Conservation (phyloP, 1,140 invertebrate genomes). For the Limonius californicus region DNA sequence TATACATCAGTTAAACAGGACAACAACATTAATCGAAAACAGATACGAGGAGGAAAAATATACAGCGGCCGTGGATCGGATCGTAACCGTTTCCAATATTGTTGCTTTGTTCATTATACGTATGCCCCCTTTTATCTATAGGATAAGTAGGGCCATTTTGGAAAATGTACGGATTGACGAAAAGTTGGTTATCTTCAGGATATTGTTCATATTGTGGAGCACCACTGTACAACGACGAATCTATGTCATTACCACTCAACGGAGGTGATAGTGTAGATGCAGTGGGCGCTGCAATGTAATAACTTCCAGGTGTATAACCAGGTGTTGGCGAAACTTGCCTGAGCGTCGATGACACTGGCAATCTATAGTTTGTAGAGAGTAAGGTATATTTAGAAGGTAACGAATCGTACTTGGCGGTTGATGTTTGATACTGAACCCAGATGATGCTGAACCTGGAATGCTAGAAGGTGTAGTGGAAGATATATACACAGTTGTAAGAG, state of each 20-base stretch:
- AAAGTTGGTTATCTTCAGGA: conserved; percentile 25
- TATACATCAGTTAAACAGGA: no score
- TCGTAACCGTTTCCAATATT: conserved; percentile 55
- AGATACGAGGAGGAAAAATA: no score
- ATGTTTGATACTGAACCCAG: background rate
- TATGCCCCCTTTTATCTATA: conserved; percentile 40
- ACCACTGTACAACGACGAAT: conserved; percentile 24
- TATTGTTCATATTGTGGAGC: conserved; percentile 31
- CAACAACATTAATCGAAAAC: no score
- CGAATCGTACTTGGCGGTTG: background rate
- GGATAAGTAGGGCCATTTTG: conserved; percentile 46
- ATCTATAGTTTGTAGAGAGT: conserved; percentile 12
- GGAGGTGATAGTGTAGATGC: conserved; percentile 23
- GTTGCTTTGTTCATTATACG: conserved; percentile 38
- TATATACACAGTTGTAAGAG: conserved; percentile 9
- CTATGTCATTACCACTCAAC: conserved; percentile 25
- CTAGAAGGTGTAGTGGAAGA: conserved; percentile 8
- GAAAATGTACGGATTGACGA: conserved; percentile 36
- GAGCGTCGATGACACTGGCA: background rate
- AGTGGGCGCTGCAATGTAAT: conserved; percentile 10
- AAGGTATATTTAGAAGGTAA: background rate
- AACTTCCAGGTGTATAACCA: conserved; percentile 11
- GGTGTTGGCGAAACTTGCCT: conserved; percentile 27
- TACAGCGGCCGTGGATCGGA: no score
- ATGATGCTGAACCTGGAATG: background rate